Evolutionary conservation across 2,797 vertebrate genomes (phyloP).

Genomic region (Pogoniulus pusillus): DNA sequence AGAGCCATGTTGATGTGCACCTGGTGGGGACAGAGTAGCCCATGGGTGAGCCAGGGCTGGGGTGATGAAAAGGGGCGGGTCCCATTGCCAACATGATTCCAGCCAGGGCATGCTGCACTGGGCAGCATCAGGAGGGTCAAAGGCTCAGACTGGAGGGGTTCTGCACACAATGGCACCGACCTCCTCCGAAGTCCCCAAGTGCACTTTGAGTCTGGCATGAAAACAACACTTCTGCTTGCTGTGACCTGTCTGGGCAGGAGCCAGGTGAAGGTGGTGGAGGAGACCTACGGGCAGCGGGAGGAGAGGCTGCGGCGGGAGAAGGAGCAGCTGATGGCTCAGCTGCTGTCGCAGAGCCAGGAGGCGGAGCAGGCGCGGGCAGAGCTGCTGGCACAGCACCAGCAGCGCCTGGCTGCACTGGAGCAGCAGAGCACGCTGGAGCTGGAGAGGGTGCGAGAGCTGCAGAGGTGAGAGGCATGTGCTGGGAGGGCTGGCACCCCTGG

Average conservation of each 20-base stretch:
- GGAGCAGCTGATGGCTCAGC: slow-evolving; percentile 79
- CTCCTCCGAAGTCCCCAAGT: neutral
- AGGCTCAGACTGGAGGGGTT: neutral
- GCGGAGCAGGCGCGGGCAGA: slow-evolving; percentile 80
- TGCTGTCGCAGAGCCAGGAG: slow-evolving; percentile 64
- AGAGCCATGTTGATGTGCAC: rapidly evolving
- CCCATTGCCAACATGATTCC: neutral
- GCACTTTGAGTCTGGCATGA: neutral
- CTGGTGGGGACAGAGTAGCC: neutral
- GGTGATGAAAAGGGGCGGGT: neutral
- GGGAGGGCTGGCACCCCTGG: too few species aligned
- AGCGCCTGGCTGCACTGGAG: slow-evolving; percentile 74
- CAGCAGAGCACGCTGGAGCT: slow-evolving; percentile 84
- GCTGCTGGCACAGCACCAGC: slow-evolving; percentile 83
- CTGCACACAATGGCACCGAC: rapidly evolving
- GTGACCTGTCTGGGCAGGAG: slow-evolving; percentile 62
- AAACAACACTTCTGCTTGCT: neutral
- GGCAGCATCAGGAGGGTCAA: neutral
- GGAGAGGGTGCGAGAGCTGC: slow-evolving; percentile 85
- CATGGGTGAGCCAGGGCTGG: rapidly evolving
- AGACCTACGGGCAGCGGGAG: slow-evolving; percentile 79
- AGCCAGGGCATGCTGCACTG: rapidly evolving
- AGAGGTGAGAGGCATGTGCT: slow-evolving; percentile 75
- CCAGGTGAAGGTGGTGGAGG: slow-evolving; percentile 83
- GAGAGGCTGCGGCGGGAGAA: slow-evolving; percentile 77